These are phyloP conservation scores for Mobula birostris DNA, from an alignment of 2,113 vertebrate species.

Conservation along the genomic window DNA sequence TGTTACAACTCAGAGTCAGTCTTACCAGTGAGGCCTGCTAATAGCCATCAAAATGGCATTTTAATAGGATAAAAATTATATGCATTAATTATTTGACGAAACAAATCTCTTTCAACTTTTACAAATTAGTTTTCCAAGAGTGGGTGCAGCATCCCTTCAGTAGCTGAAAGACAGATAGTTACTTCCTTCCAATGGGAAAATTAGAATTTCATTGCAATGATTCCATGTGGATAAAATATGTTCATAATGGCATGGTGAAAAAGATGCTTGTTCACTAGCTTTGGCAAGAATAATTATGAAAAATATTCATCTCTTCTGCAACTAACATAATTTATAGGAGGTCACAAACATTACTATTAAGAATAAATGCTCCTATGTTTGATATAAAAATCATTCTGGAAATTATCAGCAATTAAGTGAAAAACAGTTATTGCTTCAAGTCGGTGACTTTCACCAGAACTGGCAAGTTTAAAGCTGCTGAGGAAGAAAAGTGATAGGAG, in stretches of 20 bases:
- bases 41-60: slow-evolving; percentile 6
- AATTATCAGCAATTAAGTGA: no score
- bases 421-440: no score
- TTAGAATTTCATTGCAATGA: neutral
- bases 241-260: neutral
- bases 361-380: neutral
- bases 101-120: neutral
- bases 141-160: neutral
- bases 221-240: neutral
- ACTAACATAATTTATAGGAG: neutral
- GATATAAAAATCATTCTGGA: neutral
- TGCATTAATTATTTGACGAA: neutral
- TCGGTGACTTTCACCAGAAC: no score
- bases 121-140: neutral
- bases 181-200: neutral
- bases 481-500: no score
- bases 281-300: neutral
- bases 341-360: neutral
- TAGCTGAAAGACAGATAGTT: neutral
- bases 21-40: neutral
- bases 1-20: neutral
- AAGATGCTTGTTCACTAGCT: neutral
- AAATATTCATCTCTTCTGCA: neutral
- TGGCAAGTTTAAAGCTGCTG: no score
- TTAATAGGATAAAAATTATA: slow-evolving; percentile 13